Base-by-base conservation (phyloP, 1,140 invertebrate genomes). In the Eupristina koningsbergeri region DNA sequence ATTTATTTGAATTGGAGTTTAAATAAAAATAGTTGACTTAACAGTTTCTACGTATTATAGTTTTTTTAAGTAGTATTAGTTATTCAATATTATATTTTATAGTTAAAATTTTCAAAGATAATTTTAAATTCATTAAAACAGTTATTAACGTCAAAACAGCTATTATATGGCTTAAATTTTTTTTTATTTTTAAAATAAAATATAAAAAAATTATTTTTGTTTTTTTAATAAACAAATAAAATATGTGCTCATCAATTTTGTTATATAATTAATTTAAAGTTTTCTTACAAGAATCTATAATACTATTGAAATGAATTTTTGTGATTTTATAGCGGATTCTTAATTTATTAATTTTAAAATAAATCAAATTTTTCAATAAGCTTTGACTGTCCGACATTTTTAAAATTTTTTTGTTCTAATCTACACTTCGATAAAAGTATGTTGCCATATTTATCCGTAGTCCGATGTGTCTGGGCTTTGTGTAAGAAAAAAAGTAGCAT, bases 391-490 rank as follows among this genome's bases (percentile, higher is more conserved):
- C 58, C 69, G n/a, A 80, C 77, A 15, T 74, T 78, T 69, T 29
- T 83, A 61, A 47, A 63, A 41, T 63, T 39, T 58, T 58, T 80
- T 53, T 75, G 36, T 53, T 83, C 39, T 63, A 84, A 6, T 53
- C 39, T 74, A 75, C 75, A 75, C 29, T 75, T 31, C 74, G 74
- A 81, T 85, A 81, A 81, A 85, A 85, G 78, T 81, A 85, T 78
- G 73, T 73, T 81, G 75, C 78, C 80, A 67, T 85, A 81, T 47
- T 78, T 71, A 61, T 85, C 83, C 83, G 76, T 83, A 86, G 84
- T 86, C 86, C 87, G 88, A 89, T 89, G 88, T 89, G 88, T 89
- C 87, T 85, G 87, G 85, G 85, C 86, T 85, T 84, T 86, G 86
- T 81, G 80, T 84, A 39, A 64, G 61, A 84, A 75, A 79, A 84